Percentiles rank a stretch among this genome's conserved stretches.
Evolutionary conservation across 2,113 vertebrate genomes (phyloP).

Genomic region (Xiphorhynchus elegans): DNA sequence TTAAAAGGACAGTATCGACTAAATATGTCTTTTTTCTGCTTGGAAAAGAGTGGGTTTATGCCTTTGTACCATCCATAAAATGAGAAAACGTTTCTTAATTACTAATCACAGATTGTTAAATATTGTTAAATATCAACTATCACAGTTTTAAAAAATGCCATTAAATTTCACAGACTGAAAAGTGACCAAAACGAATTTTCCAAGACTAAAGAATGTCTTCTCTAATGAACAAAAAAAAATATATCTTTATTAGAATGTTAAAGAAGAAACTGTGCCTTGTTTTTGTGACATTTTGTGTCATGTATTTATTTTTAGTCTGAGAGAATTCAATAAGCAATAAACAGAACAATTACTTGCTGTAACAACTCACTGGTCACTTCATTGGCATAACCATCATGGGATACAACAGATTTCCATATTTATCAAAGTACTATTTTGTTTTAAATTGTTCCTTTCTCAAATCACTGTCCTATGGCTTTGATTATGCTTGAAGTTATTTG

Average conservation of each 20-base stretch:
- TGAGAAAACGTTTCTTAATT: background rate
- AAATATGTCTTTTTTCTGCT: background rate
- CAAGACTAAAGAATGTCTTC: background rate
- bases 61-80: background rate
- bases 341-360: background rate
- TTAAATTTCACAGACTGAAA: background rate
- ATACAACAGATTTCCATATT: background rate
- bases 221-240: background rate
- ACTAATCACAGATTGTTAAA: too few species aligned
- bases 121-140: background rate
- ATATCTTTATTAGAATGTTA: background rate
- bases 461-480: background rate
- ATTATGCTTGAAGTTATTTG: background rate
- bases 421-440: background rate
- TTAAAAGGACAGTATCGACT: background rate
- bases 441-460: background rate
- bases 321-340: background rate
- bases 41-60: background rate
- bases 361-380: background rate
- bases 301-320: background rate
- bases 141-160: background rate
- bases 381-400: background rate
- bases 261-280: background rate
- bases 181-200: background rate
- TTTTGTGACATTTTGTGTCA: background rate